Evolutionary conservation across 2,113 vertebrate genomes (phyloP).

Genomic region (Seriola quinqueradiata): DNA sequence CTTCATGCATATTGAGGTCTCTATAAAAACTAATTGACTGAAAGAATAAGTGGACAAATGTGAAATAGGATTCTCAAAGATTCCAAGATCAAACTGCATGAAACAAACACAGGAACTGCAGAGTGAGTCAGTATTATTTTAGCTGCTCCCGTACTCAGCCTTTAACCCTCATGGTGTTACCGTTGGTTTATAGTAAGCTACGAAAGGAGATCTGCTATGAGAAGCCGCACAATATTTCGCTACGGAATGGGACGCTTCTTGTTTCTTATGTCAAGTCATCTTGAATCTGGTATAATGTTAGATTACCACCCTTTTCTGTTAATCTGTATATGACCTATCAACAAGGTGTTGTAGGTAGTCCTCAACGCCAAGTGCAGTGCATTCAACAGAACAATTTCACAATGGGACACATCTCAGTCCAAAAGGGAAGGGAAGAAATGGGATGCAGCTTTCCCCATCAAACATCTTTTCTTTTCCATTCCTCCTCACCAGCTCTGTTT

Average conservation of each 20-base stretch:
- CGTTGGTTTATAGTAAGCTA: background rate
- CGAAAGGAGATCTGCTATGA: background rate
- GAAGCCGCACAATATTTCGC: background rate
- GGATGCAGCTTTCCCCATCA: background rate
- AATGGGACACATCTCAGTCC: background rate
- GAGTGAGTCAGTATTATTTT: background rate
- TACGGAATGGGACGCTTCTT: background rate
- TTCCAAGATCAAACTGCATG: background rate
- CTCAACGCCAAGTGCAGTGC: no score
- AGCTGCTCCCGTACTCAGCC: background rate
- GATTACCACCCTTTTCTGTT: no score
- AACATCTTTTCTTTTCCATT: constrained; percentile 6
- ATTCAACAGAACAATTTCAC: no score
- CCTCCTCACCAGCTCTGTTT: background rate
- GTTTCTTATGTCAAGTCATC: background rate
- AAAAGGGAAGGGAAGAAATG: background rate
- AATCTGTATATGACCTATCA: no score
- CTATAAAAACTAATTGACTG: background rate
- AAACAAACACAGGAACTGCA: background rate
- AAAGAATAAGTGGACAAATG: background rate
- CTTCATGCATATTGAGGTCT: constrained; percentile 1
- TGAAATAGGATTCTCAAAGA: background rate
- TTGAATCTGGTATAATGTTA: background rate
- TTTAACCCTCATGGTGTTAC: no score
- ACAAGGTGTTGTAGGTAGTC: no score